Conservation (phyloP, 2,888 invertebrate species). For the Euspilapteryx auroguttella region DNA sequence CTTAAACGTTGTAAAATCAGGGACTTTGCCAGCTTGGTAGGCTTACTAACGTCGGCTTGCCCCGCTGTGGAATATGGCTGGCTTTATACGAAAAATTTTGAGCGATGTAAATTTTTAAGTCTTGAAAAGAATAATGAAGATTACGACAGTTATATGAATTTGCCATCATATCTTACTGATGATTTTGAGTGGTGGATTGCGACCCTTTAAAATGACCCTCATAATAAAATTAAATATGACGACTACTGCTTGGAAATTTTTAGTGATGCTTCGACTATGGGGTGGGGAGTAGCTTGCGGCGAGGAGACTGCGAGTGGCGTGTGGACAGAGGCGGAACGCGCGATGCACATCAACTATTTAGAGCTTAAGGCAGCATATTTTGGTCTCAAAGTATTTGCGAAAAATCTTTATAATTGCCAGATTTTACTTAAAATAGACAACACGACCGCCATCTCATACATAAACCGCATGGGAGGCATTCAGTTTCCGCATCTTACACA, state of each 20-base stretch:
- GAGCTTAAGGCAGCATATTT: conserved; percentile 3
- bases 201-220: background rate
- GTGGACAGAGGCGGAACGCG: conserved; percentile 1
- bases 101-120: background rate
- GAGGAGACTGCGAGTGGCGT: conserved; percentile 3
- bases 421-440: conserved; percentile 4
- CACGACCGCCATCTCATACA: conserved; percentile 4
- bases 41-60: background rate
- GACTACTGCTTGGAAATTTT: conserved; percentile 2
- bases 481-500: conserved; percentile 3
- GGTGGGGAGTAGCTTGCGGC: conserved; percentile 6
- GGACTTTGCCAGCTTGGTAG: background rate
- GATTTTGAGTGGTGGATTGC: conserved; percentile 1
- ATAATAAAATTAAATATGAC: conserved; percentile 1
- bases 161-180: background rate
- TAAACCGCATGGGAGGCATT: conserved; percentile 5
- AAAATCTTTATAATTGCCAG: background rate
- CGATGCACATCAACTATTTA: conserved; percentile 4
- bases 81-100: background rate
- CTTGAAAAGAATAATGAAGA: background rate
- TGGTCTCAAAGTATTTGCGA: conserved; percentile 3
- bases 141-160: background rate
- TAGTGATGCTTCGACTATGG: conserved; percentile 4
- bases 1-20: background rate
- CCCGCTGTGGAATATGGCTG: conserved; percentile 1